phyloP scores from a whole-genome alignment of 1,140 invertebrate genomes.

The Polypedilum pembai region DNA sequence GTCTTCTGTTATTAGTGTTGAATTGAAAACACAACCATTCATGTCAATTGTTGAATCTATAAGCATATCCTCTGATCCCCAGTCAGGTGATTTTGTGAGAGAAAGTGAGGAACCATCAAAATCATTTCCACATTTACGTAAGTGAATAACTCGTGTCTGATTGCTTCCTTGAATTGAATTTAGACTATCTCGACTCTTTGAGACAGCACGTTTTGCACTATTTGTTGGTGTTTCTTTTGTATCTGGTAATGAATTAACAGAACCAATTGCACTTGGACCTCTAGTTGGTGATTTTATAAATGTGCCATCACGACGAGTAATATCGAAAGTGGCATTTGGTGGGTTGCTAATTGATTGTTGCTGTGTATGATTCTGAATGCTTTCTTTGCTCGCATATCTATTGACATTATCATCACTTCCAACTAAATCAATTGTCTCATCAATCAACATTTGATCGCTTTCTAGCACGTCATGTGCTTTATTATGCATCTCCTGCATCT shows the following conservation, averaged over 20 bases:
- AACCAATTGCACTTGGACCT: neutral
- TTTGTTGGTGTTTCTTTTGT: neutral
- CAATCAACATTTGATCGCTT: neutral
- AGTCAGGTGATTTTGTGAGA: neutral
- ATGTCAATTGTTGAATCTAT: neutral
- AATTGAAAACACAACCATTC: neutral
- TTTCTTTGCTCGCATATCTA: neutral
- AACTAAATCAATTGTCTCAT: constrained; percentile 8
- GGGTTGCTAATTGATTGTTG: neutral
- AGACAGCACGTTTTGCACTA: neutral
- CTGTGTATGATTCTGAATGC: neutral
- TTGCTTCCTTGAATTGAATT: neutral
- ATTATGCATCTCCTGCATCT: neutral
- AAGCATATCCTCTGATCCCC: neutral
- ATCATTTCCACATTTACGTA: neutral
- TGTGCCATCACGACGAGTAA: neutral
- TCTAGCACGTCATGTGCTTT: neutral
- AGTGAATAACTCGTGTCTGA: neutral
- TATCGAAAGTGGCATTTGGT: neutral
- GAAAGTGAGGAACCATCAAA: neutral
- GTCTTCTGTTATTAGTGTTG: neutral
- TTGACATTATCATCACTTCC: neutral
- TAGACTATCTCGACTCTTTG: constrained; percentile 14
- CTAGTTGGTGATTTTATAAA: constrained; percentile 19
- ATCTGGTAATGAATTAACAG: constrained; percentile 14